Evolutionary conservation across 2,797 vertebrate genomes (phyloP).

Genomic region (Loris lydekkerianus): DNA sequence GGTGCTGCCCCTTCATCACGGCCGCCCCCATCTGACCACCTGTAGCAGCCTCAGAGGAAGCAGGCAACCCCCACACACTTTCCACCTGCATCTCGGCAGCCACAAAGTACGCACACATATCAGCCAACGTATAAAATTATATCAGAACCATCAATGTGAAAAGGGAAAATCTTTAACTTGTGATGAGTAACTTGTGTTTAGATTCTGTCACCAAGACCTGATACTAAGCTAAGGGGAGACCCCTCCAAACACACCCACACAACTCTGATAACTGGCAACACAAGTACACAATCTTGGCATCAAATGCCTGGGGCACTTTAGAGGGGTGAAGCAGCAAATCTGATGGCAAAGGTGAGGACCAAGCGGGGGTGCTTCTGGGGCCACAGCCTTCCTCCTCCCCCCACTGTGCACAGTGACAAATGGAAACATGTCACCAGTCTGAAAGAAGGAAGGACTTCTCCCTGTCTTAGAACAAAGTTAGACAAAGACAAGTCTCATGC

Average conservation of each 20-base stretch:
- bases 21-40: constrained; percentile 92
- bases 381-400: constrained; percentile 9
- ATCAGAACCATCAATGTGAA: constrained; percentile 41
- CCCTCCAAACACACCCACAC: constrained; percentile 62
- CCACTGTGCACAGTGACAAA: constrained; percentile 32
- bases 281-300: constrained; percentile 36
- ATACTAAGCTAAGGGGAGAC: constrained; percentile 63
- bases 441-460: neutral
- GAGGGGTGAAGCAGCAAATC: constrained; percentile 51
- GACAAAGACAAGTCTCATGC: neutral
- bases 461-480: neutral
- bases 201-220: constrained; percentile 59
- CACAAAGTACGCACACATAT: constrained; percentile 81
- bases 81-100: constrained; percentile 88
- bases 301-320: neutral
- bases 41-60: constrained; percentile 94
- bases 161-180: constrained; percentile 79
- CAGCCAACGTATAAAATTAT: constrained; percentile 65
- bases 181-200: constrained; percentile 81
- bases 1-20: constrained; percentile 87
- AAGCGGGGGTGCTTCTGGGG: neutral
- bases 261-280: constrained; percentile 74
- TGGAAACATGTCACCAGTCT: constrained; percentile 21
- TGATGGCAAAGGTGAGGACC: neutral
- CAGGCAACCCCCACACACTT: constrained; percentile 89